These are phyloP conservation scores for Glyptemys insculpta DNA, from an alignment of 2,797 vertebrate genomes.

Conservation along the genomic window DNA sequence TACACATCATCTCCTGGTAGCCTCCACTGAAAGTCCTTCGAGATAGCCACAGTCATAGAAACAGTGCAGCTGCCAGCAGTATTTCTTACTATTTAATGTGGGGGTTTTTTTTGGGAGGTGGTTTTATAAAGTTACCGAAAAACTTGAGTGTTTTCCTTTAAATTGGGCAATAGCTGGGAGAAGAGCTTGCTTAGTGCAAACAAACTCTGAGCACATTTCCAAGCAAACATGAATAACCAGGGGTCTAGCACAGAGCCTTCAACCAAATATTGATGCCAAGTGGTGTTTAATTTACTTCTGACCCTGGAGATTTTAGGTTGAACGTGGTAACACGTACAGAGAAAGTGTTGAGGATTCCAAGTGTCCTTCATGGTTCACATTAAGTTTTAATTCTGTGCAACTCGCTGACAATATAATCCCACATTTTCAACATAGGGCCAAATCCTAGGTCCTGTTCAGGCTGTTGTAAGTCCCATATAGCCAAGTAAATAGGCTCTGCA, in stretches of 20 bases:
- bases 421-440: not conserved
- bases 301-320: not conserved
- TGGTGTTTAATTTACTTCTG: not conserved
- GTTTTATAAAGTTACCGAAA: constrained; percentile 41
- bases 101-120: not conserved
- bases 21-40: constrained; percentile 5
- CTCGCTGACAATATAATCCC: not conserved
- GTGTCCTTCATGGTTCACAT: not conserved
- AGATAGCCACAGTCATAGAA: constrained; percentile 27
- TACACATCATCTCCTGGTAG: not conserved
- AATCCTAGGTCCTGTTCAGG: not conserved
- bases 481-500: not conserved
- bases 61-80: constrained; percentile 54
- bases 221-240: not conserved
- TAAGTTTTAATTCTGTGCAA: not conserved
- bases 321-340: not conserved
- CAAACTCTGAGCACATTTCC: not conserved
- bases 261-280: not conserved
- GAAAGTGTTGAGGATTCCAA: not conserved
- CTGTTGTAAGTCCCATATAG: not conserved
- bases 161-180: not conserved
- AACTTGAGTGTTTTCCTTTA: constrained; percentile 2
- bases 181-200: constrained; percentile 5
- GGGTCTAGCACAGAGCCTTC: not conserved
- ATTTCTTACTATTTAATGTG: not conserved